Evolutionary conservation across 2,797 vertebrate species (phyloP), one percentile per base, ranked within the genome.

Genomic region (Austrolebias charrua): DNA sequence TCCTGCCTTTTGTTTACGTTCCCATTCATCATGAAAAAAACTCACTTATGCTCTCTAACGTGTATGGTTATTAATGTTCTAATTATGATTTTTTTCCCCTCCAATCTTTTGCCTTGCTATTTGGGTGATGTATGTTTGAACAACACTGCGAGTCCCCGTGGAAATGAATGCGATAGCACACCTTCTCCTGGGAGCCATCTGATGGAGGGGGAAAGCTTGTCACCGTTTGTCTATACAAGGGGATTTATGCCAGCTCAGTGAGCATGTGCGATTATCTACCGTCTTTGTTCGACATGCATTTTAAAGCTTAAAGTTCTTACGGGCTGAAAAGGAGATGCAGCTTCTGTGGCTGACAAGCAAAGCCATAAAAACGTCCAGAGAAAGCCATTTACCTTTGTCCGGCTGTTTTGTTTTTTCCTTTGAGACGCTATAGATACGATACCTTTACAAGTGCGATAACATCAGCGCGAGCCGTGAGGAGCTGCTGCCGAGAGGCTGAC

Each of bases 61-160:
- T 83, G 79, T 76, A 79, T 76, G 79, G 77, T 89, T 89, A 89
- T 91, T 91, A 90, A 87, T 90, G 90, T 66, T 81, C 77, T 90
- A 86, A 90, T 90, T 88, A 90, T 56, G 79, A 80, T 55, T 76
- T 82, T 55, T 76, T 82, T 81, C 82, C 71, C 40, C 73, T 79
- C 72, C 87, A 88, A 86, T 86, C 86, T 81, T 75, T 80, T 50
- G 69, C 74, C 56, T 52, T 5, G 85, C 87, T 81, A 78, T 89
- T 83, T 73, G 73, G 80, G 71, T 87, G 88, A 86, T 87, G 31
- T 66, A 85, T 83, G 81, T 78, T 71, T 31, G 76, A 80, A 66
- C 76, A 69, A 58, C 69, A 8, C 67, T 2, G 60, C 2, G 42
- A 61, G 66, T 76, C 74, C 74, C 38, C 72, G 71, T 68, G 80